These are phyloP conservation scores for Scrobipalpa costella DNA, from an alignment of 2,888 invertebrate genomes.

Conservation along the genomic window DNA sequence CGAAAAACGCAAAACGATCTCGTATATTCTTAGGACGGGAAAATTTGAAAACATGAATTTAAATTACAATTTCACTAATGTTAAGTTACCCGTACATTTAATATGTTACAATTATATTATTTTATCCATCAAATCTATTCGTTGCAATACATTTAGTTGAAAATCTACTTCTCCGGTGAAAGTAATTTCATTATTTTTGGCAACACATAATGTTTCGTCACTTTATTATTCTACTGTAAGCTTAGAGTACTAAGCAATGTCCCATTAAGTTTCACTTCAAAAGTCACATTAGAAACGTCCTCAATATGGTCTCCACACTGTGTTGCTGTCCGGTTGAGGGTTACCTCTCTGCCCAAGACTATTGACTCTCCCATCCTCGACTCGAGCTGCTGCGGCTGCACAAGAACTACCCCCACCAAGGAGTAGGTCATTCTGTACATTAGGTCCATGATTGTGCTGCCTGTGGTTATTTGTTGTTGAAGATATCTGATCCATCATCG, in stretches of 20 bases:
- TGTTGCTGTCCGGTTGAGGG: conserved; percentile 83
- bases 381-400: conserved; percentile 80
- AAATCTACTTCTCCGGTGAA: neutral
- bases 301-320: conserved; percentile 89
- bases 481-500: conserved; percentile 88
- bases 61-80: conserved; percentile 48
- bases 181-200: neutral
- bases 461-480: conserved; percentile 83
- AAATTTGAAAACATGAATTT: conserved; percentile 52
- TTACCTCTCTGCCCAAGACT: conserved; percentile 81
- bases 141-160: conserved; percentile 52
- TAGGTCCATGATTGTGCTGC: conserved; percentile 69
- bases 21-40: conserved; percentile 76
- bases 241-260: neutral
- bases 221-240: neutral
- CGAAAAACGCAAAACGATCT: conserved; percentile 39
- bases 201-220: neutral
- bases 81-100: conserved; percentile 41
- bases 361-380: conserved; percentile 81
- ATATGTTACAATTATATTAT: conserved; percentile 47
- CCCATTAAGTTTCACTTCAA: neutral
- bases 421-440: conserved; percentile 71
- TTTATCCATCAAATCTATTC: conserved; percentile 50
- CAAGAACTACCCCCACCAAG: conserved; percentile 81
- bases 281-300: neutral